These are phyloP conservation scores for Pterocles burchelli DNA, from an alignment of 2,113 vertebrate genomes.

Conservation along the genomic window DNA sequence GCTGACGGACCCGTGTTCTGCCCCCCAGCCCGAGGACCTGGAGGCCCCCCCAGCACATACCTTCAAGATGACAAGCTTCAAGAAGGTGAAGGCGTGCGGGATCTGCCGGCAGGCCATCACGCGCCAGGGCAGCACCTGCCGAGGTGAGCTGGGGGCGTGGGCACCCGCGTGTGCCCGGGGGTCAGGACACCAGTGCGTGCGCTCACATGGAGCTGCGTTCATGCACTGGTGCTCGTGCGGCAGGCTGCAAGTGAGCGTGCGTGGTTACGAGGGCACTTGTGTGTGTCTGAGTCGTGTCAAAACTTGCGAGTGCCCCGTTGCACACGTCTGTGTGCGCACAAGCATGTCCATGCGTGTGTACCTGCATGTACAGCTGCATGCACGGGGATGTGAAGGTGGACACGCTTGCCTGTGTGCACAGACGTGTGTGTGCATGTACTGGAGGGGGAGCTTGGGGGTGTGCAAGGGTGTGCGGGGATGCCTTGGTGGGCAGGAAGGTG, in stretches of 20 bases:
- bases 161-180: accelerated
- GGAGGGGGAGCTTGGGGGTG: background rate
- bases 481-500: background rate
- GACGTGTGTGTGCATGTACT: accelerated
- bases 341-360: background rate
- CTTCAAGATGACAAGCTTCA: constrained; percentile 94
- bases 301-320: too few species aligned
- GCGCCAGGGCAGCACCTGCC: constrained; percentile 90
- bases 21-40: constrained; percentile 87
- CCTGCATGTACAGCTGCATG: accelerated
- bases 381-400: accelerated
- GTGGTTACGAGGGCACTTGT: background rate
- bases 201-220: too few species aligned
- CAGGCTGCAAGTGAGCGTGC: background rate
- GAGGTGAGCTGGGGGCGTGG: constrained; percentile 77
- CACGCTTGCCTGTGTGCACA: background rate
- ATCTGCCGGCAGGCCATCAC: constrained; percentile 90
- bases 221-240: background rate
- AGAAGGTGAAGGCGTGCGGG: constrained; percentile 91
- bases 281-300: background rate
- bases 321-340: background rate
- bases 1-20: background rate
- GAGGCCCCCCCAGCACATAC: constrained; percentile 87
- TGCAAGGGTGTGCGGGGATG: accelerated
- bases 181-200: background rate